Base-by-base conservation (phyloP, 2,113 vertebrate species). In the Pseudonaja textilis region DNA sequence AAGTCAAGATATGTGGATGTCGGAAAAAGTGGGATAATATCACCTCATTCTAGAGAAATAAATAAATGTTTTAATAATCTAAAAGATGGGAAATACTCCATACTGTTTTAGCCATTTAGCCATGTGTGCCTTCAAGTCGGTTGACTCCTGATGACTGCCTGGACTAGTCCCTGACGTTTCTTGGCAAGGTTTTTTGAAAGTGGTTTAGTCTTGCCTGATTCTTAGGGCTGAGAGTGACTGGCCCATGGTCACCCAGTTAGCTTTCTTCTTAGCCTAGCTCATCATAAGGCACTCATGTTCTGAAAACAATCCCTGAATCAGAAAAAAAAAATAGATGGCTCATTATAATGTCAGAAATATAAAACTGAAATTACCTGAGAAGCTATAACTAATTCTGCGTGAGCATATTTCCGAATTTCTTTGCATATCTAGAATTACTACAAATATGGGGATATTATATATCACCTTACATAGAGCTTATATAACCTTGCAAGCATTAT, bases 1-100 rank as follows among this genome's bases (percentile, higher is more conserved):
- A 98, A 1, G 98, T 98, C 97, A 99, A 98, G 96, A 99, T 96
- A 91, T 99, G 99, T 89, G 98, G 97, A 94, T 99, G 99, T 87
- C 98, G 98, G 96, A 99, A 98, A 95, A 98, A 97, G 94, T 98
- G 98, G 55, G 98, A 98, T 89, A 98, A 97, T 95, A 99, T 97
- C 94, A 99, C 98, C 93, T 99, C 99, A 92, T 98, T 99, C 99
- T 99, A 95, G 81, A 93, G 95, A 88, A 97, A 96, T 92, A 93
- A 97, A 96, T 2, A 93, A 90, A 85, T 81, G 20, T 64, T 91
- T 81, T 91, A 91, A 1, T 47, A 92, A 74, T 47, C 64, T 2
- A 89, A 12, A 56, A 20, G n/a, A 42, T 9, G 29, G 20, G 6
- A 29, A 85, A 34, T 16, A 26, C 0, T 29, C 42, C 29, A 61